Percentiles rank a stretch among this genome's conserved stretches.
Conservation (phyloP, 2,888 invertebrate genomes). For the Drosophila barbarae region DNA sequence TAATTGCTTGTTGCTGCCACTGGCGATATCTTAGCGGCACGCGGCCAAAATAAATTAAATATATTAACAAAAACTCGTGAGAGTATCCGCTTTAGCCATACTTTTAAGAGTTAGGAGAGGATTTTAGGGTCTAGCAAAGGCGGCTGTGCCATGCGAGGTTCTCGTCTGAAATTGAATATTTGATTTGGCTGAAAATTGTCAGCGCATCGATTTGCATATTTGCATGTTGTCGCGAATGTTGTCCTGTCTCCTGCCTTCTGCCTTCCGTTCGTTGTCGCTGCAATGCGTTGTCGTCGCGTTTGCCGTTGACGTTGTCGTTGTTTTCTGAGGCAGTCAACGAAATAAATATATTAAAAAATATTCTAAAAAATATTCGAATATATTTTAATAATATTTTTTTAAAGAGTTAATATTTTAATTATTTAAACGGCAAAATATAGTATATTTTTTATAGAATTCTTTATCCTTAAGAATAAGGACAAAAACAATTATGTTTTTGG, state of each 20-base stretch:
- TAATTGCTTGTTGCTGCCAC: slow-evolving; percentile 75
- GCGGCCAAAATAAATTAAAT: slow-evolving; percentile 66
- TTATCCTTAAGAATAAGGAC: no score
- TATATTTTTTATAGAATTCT: no score
- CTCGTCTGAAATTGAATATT: slow-evolving; percentile 58
- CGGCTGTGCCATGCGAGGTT: slow-evolving; percentile 31
- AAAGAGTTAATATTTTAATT: background rate
- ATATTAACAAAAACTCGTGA: slow-evolving; percentile 69
- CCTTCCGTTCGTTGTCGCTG: slow-evolving; percentile 24
- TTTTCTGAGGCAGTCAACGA: background rate
- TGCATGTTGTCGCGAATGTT: slow-evolving; percentile 61
- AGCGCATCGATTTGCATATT: slow-evolving; percentile 67
- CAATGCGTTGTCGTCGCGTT: slow-evolving; percentile 23
- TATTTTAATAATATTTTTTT: background rate
- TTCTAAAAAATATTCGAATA: background rate
- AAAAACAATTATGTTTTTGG: accelerated
- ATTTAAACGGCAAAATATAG: background rate
- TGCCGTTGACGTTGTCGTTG: slow-evolving; percentile 10
- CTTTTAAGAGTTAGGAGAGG: background rate
- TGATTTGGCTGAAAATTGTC: slow-evolving; percentile 69
- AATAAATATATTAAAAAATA: background rate
- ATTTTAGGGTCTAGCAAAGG: background rate
- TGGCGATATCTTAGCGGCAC: slow-evolving; percentile 65
- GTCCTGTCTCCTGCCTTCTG: slow-evolving; percentile 32
- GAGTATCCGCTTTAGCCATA: slow-evolving; percentile 11